Evolutionary conservation across 37 sponge, comb jelly and placozoan species (phyloP).

Genomic region (Axinella damicornis): DNA sequence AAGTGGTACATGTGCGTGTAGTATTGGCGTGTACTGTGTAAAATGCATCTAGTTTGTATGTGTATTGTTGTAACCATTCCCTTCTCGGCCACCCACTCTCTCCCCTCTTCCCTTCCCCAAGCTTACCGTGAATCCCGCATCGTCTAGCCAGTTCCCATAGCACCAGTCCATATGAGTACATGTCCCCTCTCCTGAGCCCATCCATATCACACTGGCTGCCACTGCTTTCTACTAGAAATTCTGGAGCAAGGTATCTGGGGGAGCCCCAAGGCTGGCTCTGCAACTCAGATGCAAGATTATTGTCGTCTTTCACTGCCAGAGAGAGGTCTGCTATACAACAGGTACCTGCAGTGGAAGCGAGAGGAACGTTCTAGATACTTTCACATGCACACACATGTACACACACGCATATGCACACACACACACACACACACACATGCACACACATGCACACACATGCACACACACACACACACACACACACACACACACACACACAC

Average conservation of each 20-base stretch:
- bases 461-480: constrained; percentile 10
- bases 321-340: constrained; percentile 30
- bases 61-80: constrained; percentile 48
- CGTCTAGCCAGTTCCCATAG: constrained; percentile 73
- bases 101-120: not conserved
- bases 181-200: constrained; percentile 42
- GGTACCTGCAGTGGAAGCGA: constrained; percentile 26
- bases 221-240: constrained; percentile 23
- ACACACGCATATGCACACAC: not conserved
- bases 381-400: not conserved
- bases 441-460: constrained; percentile 28
- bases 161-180: constrained; percentile 71
- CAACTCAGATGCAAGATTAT: not conserved
- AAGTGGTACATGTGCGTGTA: too few species aligned
- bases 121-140: constrained; percentile 48
- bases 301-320: constrained; percentile 28
- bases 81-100: not conserved
- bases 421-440: not conserved
- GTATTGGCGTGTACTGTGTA: too few species aligned
- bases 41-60: too few species aligned
- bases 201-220: constrained; percentile 13
- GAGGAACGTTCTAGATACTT: too few species aligned
- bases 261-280: not conserved
- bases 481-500: constrained; percentile 40
- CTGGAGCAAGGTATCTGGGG: constrained; percentile 48